phyloP scores from a whole-genome alignment of 2,888 invertebrate species.

The Monochamus alternatus region DNA sequence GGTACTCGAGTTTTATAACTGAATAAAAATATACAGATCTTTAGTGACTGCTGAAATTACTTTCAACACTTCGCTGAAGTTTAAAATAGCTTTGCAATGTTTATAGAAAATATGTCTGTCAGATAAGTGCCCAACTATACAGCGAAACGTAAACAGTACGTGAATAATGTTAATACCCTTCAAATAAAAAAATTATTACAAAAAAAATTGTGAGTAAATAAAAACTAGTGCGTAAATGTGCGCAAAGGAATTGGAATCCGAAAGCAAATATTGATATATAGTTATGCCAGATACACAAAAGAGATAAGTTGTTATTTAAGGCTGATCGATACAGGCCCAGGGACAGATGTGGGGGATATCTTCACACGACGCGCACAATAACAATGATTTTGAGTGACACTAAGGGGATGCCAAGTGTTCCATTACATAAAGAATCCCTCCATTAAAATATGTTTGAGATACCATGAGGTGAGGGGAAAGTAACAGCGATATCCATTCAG shows the following conservation, averaged over 20 bases:
- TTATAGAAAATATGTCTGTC: constrained; percentile 4
- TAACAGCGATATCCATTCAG: not conserved
- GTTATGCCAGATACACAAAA: not conserved
- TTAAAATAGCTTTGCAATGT: constrained; percentile 30
- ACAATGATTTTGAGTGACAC: constrained; percentile 21
- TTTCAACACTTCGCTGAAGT: constrained; percentile 11
- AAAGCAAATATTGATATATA: constrained; percentile 3
- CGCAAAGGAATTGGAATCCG: no score
- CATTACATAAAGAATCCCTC: not conserved
- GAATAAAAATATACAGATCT: constrained; percentile 25
- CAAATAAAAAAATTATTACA: no score
- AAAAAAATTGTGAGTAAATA: not conserved
- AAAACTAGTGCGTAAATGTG: no score
- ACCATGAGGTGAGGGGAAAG: not conserved
- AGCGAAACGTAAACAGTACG: constrained; percentile 7
- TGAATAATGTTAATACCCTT: no score
- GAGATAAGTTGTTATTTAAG: not conserved
- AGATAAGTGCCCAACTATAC: constrained; percentile 13
- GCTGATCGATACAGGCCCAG: not conserved
- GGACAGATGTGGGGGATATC: not conserved
- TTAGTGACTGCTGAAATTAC: constrained; percentile 23
- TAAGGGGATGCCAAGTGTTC: constrained; percentile 7
- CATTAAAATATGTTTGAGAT: constrained; percentile 13
- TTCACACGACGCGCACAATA: not conserved
- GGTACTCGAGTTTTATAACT: constrained; percentile 11